Conservation (phyloP, 30 jellyfish, hydroid and myxozoan genomes). For the Hydractinia echinata region DNA sequence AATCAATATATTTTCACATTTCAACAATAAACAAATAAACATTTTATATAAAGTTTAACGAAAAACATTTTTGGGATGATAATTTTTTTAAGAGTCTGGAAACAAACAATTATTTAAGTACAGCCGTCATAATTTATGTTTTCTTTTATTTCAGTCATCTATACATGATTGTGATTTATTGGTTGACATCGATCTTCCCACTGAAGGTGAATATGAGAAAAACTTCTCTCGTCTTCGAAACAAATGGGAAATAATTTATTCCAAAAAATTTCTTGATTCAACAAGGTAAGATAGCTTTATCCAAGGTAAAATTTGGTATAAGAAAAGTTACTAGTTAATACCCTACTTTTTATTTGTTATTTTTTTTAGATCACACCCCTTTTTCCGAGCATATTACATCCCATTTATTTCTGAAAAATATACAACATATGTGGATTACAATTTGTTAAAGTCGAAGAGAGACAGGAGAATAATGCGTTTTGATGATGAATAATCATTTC, state of each 20-base stretch:
- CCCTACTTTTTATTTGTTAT: neutral
- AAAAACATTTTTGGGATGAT: neutral
- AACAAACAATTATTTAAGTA: neutral
- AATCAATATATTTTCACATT: neutral
- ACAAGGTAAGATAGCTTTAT: conserved; percentile 47
- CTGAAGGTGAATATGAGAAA: conserved; percentile 65
- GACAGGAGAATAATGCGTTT: conserved; percentile 17
- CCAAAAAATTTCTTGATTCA: conserved; percentile 62
- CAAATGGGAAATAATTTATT: conserved; percentile 63
- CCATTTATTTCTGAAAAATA: conserved; percentile 79
- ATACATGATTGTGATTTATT: conserved; percentile 73
- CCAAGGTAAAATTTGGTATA: no score
- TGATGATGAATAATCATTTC: no score
- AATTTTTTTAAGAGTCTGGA: neutral
- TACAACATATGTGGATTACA: conserved; percentile 69
- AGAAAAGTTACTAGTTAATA: no score
- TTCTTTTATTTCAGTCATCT: conserved; percentile 34
- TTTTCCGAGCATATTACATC: conserved; percentile 88
- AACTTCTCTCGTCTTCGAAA: conserved; percentile 51
- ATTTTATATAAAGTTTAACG: neutral
- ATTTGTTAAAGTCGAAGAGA: conserved; percentile 61
- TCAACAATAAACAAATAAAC: neutral
- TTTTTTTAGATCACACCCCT: conserved; percentile 58
- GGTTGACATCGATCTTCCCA: conserved; percentile 59
- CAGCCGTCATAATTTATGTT: neutral